phyloP scores from a whole-genome alignment of 2,797 vertebrate genomes.

The Calcarius lapponicus region DNA sequence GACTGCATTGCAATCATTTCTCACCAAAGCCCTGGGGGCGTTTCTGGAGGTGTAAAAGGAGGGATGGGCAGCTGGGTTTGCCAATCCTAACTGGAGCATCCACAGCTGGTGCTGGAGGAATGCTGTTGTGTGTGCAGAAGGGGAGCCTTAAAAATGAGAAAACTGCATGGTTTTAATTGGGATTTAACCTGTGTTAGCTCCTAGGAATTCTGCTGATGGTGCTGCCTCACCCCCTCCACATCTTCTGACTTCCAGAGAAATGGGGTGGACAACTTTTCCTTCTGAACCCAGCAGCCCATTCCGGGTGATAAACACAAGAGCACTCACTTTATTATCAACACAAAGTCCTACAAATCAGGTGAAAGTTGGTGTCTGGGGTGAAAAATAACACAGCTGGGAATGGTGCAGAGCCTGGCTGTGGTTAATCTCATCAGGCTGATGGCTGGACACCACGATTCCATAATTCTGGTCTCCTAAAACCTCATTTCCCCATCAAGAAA shows the following conservation, averaged over 20 bases:
- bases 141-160: not conserved
- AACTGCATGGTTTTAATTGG: not conserved
- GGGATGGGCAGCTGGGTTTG: not conserved
- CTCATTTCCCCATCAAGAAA: rapidly evolving
- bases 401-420: not conserved
- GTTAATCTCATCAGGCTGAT: not conserved
- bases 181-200: not conserved
- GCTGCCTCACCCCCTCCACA: not conserved
- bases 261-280: rapidly evolving
- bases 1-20: not conserved
- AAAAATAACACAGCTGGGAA: not conserved
- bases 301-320: not conserved
- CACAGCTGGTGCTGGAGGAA: not conserved
- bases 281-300: not conserved
- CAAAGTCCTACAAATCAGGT: not conserved
- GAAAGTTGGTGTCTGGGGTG: not conserved
- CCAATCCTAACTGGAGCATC: not conserved
- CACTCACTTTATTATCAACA: not conserved
- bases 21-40: rapidly evolving
- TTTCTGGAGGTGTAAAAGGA: not conserved
- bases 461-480: not conserved
- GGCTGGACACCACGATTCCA: not conserved
- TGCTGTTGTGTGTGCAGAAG: not conserved
- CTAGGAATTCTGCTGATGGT: not conserved
- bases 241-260: not conserved